Evolutionary conservation across 2,113 vertebrate species (phyloP).

Genomic region (Leiothrix lutea): DNA sequence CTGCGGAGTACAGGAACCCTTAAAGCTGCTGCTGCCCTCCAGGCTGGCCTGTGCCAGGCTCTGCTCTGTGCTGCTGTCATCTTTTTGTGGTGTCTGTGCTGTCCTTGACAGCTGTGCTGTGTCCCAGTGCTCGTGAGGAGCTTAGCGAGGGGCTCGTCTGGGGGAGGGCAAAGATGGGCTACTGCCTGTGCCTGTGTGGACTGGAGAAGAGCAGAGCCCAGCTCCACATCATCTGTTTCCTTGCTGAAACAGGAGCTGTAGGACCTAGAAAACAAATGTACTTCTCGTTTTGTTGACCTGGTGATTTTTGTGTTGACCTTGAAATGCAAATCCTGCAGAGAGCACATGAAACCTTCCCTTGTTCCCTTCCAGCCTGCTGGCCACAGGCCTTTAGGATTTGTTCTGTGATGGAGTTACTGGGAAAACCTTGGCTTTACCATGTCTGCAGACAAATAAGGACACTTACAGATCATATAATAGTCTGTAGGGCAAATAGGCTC

Average conservation of each 20-base stretch:
- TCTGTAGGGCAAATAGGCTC: not conserved
- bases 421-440: not conserved
- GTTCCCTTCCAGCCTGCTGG: not conserved
- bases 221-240: not conserved
- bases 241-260: not conserved
- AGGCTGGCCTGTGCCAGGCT: not conserved
- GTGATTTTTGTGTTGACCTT: not conserved
- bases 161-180: too few species aligned
- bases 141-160: not conserved
- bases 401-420: not conserved
- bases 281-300: not conserved
- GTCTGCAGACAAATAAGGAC: not conserved
- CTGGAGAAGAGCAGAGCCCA: not conserved
- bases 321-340: not conserved
- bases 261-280: not conserved
- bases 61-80: rapidly evolving
- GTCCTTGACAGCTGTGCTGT: not conserved
- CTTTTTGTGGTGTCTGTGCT: rapidly evolving
- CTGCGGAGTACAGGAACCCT: rapidly evolving
- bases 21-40: too few species aligned
- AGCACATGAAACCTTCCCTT: not conserved
- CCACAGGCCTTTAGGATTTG: not conserved
- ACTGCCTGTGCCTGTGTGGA: rapidly evolving
- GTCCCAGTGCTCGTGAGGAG: rapidly evolving
- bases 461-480: rapidly evolving